A percentile compares a stretch with the other conserved stretches of the same genome.
Evolutionary conservation across 2,113 vertebrate genomes (phyloP).

Genomic region (Sialia sialis): DNA sequence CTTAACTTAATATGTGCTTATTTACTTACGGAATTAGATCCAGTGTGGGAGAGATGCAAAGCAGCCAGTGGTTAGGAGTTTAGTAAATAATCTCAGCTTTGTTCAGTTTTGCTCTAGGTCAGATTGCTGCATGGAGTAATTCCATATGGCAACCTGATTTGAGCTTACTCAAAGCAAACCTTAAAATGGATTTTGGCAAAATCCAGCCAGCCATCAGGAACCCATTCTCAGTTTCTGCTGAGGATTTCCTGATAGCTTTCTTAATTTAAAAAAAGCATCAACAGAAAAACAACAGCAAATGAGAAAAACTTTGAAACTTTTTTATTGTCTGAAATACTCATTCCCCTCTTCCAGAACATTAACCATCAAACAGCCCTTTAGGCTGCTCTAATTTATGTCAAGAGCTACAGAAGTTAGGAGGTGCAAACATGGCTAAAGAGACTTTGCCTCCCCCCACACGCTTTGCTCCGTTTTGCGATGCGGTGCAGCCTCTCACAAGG

Average conservation of each 20-base stretch:
- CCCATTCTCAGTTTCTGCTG: constrained; percentile 64
- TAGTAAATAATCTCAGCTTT: constrained; percentile 68
- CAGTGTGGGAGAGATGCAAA: constrained; percentile 63
- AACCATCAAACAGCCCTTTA: neutral
- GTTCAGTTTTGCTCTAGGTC: constrained; percentile 66
- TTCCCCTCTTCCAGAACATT: neutral
- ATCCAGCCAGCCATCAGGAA: constrained; percentile 65
- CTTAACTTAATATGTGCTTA: constrained; percentile 55
- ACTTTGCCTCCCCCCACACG: rapidly evolving
- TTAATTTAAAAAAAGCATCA: constrained; percentile 28
- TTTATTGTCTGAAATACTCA: neutral
- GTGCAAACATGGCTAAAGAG: neutral
- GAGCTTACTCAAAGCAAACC: constrained; percentile 57
- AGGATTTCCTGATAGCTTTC: constrained; percentile 66
- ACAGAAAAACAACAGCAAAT: neutral
- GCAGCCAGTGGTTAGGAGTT: constrained; percentile 44
- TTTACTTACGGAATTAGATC: constrained; percentile 66
- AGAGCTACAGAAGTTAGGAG: neutral
- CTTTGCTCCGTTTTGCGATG: rapidly evolving
- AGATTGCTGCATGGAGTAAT: constrained; percentile 65
- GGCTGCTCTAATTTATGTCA: neutral
- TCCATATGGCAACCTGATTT: constrained; percentile 71
- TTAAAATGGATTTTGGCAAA: constrained; percentile 68
- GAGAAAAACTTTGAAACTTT: neutral
- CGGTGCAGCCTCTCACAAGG: rapidly evolving